Evolutionary conservation across 2,888 invertebrate genomes (phyloP).

Genomic region (Mactromeris polynyma): DNA sequence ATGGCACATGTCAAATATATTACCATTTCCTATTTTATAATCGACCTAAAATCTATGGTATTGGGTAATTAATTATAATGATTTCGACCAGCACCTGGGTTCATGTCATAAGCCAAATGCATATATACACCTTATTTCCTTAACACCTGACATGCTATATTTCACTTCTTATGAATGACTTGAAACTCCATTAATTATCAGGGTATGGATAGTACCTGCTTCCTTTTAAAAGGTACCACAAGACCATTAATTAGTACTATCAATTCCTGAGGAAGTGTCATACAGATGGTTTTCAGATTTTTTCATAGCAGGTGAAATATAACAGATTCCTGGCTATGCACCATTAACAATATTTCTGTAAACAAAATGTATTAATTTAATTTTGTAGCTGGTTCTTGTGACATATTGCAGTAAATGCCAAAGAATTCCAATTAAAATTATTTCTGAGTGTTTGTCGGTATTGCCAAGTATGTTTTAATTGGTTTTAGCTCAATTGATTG

Average conservation of each 20-base stretch:
- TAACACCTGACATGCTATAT: not conserved
- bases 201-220: not conserved
- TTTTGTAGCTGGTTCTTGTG: not conserved
- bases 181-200: not conserved
- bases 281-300: not conserved
- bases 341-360: constrained; percentile 4
- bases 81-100: not conserved
- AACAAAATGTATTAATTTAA: not conserved
- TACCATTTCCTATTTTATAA: not conserved
- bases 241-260: constrained; percentile 10
- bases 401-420: constrained; percentile 16
- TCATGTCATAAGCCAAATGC: not conserved
- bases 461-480: constrained; percentile 19
- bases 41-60: not conserved
- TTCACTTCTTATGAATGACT: not conserved
- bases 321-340: constrained; percentile 3
- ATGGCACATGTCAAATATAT: not conserved
- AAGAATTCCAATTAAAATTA: constrained; percentile 23
- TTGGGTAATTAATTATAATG: not conserved
- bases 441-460: not conserved
- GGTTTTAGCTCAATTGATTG: not conserved
- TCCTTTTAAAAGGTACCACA: not conserved
- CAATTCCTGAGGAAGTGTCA: constrained; percentile 4
- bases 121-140: not conserved
- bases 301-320: constrained; percentile 6